A percentile compares a stretch with the other conserved stretches of the same genome.
Conservation (phyloP, 2,888 invertebrate species). For the Chironomus tentans region DNA sequence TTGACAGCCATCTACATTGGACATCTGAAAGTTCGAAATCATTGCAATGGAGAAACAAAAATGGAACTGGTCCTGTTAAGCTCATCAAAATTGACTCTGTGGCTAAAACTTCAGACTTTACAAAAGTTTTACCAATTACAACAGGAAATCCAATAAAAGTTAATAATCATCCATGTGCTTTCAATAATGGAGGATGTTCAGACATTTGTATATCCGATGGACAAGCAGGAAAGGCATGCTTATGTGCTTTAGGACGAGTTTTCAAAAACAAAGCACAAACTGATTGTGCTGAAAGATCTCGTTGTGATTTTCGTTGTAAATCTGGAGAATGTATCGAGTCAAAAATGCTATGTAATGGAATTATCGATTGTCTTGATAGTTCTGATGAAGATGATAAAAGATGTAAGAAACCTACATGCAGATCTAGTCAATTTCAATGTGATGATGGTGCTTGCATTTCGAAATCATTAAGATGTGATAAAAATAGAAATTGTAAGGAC, state of each 20-base stretch:
- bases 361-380: conserved; percentile 45
- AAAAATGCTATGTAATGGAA: conserved; percentile 44
- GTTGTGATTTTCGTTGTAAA: conserved; percentile 45
- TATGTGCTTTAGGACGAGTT: conserved; percentile 60
- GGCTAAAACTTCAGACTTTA: conserved; percentile 30
- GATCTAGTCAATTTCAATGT: conserved; percentile 45
- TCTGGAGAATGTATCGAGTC: conserved; percentile 26
- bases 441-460: conserved; percentile 46
- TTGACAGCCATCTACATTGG: conserved; percentile 63
- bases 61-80: conserved; percentile 36
- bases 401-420: conserved; percentile 42
- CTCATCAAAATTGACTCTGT: conserved; percentile 29
- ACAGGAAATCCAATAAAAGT: conserved; percentile 26
- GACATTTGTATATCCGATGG: conserved; percentile 58
- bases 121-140: conserved; percentile 26
- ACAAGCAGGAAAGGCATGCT: conserved; percentile 39
- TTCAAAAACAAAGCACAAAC: conserved; percentile 43
- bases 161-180: conserved; percentile 49
- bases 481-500: conserved; percentile 47
- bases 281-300: conserved; percentile 48
- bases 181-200: conserved; percentile 56
- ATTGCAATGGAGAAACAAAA: conserved; percentile 53
- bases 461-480: conserved; percentile 44
- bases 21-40: conserved; percentile 47
- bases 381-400: conserved; percentile 46